Percentiles rank a stretch among this genome's conserved stretches.
These are phyloP conservation scores for Platyura marginata DNA, from an alignment of 1,140 invertebrate species.

Conservation along the genomic window DNA sequence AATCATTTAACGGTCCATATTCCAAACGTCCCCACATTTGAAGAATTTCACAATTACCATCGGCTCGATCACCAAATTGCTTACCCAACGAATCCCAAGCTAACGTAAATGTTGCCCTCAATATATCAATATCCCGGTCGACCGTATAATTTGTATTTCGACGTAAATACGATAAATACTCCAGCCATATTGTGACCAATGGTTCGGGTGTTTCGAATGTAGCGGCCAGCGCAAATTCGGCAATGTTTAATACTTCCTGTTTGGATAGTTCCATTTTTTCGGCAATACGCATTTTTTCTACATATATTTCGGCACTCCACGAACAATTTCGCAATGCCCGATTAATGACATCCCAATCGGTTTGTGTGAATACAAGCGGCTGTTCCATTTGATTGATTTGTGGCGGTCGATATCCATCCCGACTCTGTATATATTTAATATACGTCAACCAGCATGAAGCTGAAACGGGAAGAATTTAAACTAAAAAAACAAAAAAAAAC, in stretches of 20 bases:
- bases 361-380: conserved; percentile 13
- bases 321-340: conserved; percentile 24
- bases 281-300: conserved; percentile 15
- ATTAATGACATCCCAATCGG: conserved; percentile 17
- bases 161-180: conserved; percentile 21
- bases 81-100: conserved; percentile 14
- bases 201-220: conserved; percentile 9
- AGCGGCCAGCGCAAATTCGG: conserved; percentile 9
- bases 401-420: conserved; percentile 18
- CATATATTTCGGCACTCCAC: conserved; percentile 23
- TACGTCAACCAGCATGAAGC: conserved; percentile 17
- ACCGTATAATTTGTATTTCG: conserved; percentile 8
- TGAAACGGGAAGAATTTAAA: not conserved
- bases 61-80: conserved; percentile 15
- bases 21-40: conserved; percentile 19
- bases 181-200: conserved; percentile 20
- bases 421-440: conserved; percentile 19
- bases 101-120: conserved; percentile 12
- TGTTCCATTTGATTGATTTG: conserved; percentile 16
- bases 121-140: conserved; percentile 5
- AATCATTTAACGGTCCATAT: conserved; percentile 10
- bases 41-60: conserved; percentile 16
- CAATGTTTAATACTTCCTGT: conserved; percentile 10
- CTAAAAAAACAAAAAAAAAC: not conserved
- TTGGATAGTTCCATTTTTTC: conserved; percentile 16